phyloP scores from a whole-genome alignment of 1,140 invertebrate genomes.

The Oscheius sp. region DNA sequence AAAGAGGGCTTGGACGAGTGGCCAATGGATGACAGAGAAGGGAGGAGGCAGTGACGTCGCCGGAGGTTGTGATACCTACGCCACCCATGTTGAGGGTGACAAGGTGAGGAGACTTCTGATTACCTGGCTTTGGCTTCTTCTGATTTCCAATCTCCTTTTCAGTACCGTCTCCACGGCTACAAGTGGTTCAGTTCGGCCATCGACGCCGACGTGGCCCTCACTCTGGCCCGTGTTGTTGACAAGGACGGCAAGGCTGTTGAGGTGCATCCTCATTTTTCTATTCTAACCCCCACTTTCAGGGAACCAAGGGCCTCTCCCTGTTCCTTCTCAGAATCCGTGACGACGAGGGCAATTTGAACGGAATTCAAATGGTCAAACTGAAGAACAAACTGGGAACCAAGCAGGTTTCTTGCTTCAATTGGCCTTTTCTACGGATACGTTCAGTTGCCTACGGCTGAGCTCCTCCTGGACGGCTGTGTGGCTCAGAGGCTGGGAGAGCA shows the following conservation, averaged over 20 bases:
- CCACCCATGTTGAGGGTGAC: slow-evolving; percentile 56
- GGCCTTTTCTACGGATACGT: neutral
- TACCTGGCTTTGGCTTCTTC: neutral
- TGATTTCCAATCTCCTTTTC: slow-evolving; percentile 48
- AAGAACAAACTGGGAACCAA: slow-evolving; percentile 69
- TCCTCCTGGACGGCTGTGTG: slow-evolving; percentile 66
- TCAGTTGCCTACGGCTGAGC: slow-evolving; percentile 69
- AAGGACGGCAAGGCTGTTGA: slow-evolving; percentile 60
- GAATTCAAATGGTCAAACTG: slow-evolving; percentile 66
- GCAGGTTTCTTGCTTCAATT: slow-evolving; percentile 40
- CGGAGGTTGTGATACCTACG: slow-evolving; percentile 68
- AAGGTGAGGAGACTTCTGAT: slow-evolving; percentile 7
- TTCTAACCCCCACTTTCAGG: slow-evolving; percentile 55
- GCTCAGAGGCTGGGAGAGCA: slow-evolving; percentile 65
- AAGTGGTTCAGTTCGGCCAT: slow-evolving; percentile 71
- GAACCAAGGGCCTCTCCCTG: slow-evolving; percentile 66
- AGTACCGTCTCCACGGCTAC: slow-evolving; percentile 66
- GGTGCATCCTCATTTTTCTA: slow-evolving; percentile 48
- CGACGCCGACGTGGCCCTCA: slow-evolving; percentile 68
- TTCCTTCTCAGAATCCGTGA: slow-evolving; percentile 66
- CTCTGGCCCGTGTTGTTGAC: slow-evolving; percentile 66
- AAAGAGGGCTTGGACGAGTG: slow-evolving; percentile 68
- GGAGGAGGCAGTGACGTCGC: slow-evolving; percentile 69
- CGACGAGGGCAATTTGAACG: slow-evolving; percentile 64
- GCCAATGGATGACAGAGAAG: slow-evolving; percentile 71